phyloP scores from a whole-genome alignment of 2,888 invertebrate species.

The Lepas anatifera region DNA sequence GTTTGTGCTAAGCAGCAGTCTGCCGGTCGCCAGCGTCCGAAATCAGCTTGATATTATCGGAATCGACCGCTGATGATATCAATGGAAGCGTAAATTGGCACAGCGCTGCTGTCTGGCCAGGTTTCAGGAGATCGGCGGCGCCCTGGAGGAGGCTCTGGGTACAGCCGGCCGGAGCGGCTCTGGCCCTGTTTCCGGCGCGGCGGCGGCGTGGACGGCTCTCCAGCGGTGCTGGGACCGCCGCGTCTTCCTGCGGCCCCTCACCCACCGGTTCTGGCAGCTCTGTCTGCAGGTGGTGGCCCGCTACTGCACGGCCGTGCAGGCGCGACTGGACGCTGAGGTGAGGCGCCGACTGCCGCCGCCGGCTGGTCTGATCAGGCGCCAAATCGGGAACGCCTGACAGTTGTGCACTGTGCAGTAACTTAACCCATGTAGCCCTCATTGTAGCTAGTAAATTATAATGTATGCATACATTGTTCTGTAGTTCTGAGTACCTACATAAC shows the following conservation, averaged over 20 bases:
- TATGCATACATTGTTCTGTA: no score
- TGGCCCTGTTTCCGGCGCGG: no score
- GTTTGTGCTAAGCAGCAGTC: background rate
- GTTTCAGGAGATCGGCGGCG: conserved; percentile 65
- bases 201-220: conserved; percentile 45
- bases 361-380: no score
- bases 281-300: conserved; percentile 69
- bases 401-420: no score
- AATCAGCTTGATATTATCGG: no score
- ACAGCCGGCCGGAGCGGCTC: conserved; percentile 37
- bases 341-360: background rate
- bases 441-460: no score
- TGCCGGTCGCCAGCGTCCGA: no score
- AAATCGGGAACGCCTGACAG: no score
- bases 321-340: conserved; percentile 30
- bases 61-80: no score
- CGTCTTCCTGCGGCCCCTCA: conserved; percentile 62
- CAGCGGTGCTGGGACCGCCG: conserved; percentile 60
- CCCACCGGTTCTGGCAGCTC: conserved; percentile 72
- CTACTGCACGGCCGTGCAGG: conserved; percentile 57
- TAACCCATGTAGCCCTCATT: no score
- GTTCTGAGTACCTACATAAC: no score
- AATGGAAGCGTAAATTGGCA: no score
- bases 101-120: conserved; percentile 39
- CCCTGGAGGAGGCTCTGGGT: conserved; percentile 20